Evolutionary conservation across 2,113 vertebrate species (phyloP), one percentile per base, ranked within the genome.

Genomic region (Embiotoca jacksoni): DNA sequence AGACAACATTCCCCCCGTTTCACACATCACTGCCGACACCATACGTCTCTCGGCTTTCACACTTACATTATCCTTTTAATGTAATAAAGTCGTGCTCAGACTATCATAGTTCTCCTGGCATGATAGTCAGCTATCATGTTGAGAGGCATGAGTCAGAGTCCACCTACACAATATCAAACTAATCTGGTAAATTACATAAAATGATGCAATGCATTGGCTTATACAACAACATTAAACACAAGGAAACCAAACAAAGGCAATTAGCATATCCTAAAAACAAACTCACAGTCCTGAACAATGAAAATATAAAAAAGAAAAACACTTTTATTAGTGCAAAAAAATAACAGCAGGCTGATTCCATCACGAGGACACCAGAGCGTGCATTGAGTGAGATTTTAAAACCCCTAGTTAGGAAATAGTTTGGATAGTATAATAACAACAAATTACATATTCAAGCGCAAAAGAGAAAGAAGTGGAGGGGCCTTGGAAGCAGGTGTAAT

Each of bases 401-500:
- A 35, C 15, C 55, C 23, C 13, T 14, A 66, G 41, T 65, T 6
- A 31, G 5, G 55, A 4, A 39, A 14, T 46, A 5, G 14, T 16
- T 58, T 41, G 52, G 44, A 36, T 47, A 39, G 10, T 32, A 30
- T 3, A 4, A n/a, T 32, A 8, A 69, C 50, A 46, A 44, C 7
- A 54, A 46, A 68, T 6, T 32, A 50, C n/a, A 30, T 16, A 30
- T 16, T 6, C 1, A 11, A 4, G 32, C 37, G n/a, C 15, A 36
- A 31, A 8, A 60, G 13, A 54, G 35, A 35, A 44, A 46, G 3
- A 46, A 16, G 44, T 13, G 31, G 31, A 47, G 65, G 3, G 14
- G 35, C 31, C 47, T 11, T 13, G 16, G 55, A 47, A 72, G 67
- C 53, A 70, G 52, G 53, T 47, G 32, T 31, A 46, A 44, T 32